phyloP scores from a whole-genome alignment of 2,888 invertebrate genomes.

The Luperina testacea region DNA sequence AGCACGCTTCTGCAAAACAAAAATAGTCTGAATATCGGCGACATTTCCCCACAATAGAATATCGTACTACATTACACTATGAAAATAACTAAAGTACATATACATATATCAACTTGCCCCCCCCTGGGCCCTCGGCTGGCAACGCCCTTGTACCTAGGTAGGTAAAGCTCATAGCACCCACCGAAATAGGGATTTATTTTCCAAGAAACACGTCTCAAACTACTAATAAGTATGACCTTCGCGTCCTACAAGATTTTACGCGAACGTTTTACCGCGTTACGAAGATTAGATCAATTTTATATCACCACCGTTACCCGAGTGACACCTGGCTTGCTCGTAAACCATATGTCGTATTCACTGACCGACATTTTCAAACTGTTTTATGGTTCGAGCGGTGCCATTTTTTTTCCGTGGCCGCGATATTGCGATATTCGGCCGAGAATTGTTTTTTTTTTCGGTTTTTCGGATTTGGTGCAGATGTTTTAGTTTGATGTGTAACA shows the following conservation, averaged over 20 bases:
- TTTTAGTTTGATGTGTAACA: constrained; percentile 25
- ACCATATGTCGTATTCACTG: constrained; percentile 71
- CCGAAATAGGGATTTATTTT: constrained; percentile 22
- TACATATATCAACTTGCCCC: background rate
- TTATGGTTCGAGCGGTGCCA: constrained; percentile 58
- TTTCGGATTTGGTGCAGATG: constrained; percentile 22
- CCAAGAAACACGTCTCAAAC: constrained; percentile 40
- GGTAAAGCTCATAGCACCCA: background rate
- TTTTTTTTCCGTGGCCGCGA: constrained; percentile 59
- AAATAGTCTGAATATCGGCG: too few species aligned
- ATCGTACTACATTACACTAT: too few species aligned
- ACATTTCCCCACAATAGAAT: too few species aligned
- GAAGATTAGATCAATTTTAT: constrained; percentile 70
- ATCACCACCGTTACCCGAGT: constrained; percentile 60
- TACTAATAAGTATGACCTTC: constrained; percentile 54
- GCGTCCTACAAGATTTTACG: constrained; percentile 60
- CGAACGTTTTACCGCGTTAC: constrained; percentile 58
- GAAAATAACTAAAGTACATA: too few species aligned
- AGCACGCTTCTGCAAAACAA: too few species aligned
- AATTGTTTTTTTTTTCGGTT: constrained; percentile 35
- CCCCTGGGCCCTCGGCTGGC: too few species aligned
- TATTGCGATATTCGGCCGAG: constrained; percentile 51
- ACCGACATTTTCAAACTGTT: constrained; percentile 74
- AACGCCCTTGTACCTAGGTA: background rate
- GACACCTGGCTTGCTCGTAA: constrained; percentile 65